A percentile compares a stretch with the other conserved stretches of the same genome.
Evolutionary conservation across 2,888 invertebrate genomes (phyloP).

Genomic region (Tachina lurida): DNA sequence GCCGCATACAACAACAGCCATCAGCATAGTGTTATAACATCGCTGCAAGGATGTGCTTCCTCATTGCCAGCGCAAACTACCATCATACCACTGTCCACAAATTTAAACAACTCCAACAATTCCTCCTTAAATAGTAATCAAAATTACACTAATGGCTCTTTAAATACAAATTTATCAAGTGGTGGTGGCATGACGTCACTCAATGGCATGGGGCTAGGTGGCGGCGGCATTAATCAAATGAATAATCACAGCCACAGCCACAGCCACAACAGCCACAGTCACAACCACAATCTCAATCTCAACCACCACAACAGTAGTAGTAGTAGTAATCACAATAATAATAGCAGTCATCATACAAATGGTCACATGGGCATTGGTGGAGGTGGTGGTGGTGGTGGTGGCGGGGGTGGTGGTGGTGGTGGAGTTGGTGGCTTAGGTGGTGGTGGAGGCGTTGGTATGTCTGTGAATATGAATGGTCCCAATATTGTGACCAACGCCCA

Average conservation of each 20-base stretch:
- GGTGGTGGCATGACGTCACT: constrained; percentile 55
- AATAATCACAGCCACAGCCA: constrained; percentile 42
- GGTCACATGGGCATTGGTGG: constrained; percentile 46
- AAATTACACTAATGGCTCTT: constrained; percentile 62
- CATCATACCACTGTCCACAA: constrained; percentile 84
- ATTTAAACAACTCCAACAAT: constrained; percentile 74
- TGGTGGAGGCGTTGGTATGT: constrained; percentile 73
- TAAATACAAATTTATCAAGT: constrained; percentile 54
- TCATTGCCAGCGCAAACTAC: constrained; percentile 83
- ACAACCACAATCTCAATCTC: neutral
- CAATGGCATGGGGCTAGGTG: constrained; percentile 47
- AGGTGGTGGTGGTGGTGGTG: constrained; percentile 10
- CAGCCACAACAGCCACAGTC: neutral
- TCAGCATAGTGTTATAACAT: constrained; percentile 82
- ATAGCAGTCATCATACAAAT: constrained; percentile 59
- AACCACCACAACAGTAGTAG: constrained; percentile 33
- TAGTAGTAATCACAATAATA: constrained; percentile 49
- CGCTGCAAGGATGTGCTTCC: constrained; percentile 84
- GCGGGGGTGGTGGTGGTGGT: constrained; percentile 72
- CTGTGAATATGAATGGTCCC: constrained; percentile 73
- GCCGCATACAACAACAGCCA: constrained; percentile 79
- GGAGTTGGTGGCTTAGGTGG: constrained; percentile 74
- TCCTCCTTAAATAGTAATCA: constrained; percentile 55
- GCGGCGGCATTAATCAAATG: constrained; percentile 32
- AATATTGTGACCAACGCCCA: constrained; percentile 69